Evolutionary conservation across 2,113 vertebrate genomes (phyloP), one percentile per base, ranked within the genome.

Genomic region (Suncus etruscus): DNA sequence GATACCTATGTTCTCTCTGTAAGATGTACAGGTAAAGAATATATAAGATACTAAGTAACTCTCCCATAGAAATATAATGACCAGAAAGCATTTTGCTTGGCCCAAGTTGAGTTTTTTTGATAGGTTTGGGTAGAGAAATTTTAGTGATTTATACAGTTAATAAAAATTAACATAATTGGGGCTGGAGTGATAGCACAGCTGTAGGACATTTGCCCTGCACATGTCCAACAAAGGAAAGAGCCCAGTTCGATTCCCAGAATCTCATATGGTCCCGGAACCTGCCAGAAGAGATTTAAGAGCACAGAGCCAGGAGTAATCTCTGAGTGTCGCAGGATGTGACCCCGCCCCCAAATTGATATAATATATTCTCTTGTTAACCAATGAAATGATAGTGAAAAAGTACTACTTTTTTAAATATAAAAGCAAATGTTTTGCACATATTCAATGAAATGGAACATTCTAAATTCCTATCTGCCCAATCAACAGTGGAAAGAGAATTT

Each of bases 361-460:
- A 87, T 74, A 89, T 87, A 65, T 58, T 70, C 61, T 77, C 72
- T 70, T 61, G 10, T 61, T 75, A 90, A 61, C 54, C 29, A 83
- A 86, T 73, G 8, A 95, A 94, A 90, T 87, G 18, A 94, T 20
- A 7, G 27, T 75, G 29, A 75, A 94, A 79, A 92, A 80, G 9
- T 1, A 91, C n/a, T 68, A 32, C 61, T 86, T 89, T 25, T 48
- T 63, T 10, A 79, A 89, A 92, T 94, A 51, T 27, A 27, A 78
- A 91, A 80, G 83, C 48, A 92, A 83, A 72, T 83, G 48, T 72
- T 90, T 89, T 90, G 68, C 82, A 90, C 83, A 90, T 80, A 77
- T 8, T 85, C 75, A 75, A 0, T 51, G 70, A 77, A 79, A 9
- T 39, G 8, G 2, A 88, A 3, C 51, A 72, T 29, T 32, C 39